phyloP scores from a whole-genome alignment of 1,140 invertebrate genomes.

The Drosophila kikkawai region DNA sequence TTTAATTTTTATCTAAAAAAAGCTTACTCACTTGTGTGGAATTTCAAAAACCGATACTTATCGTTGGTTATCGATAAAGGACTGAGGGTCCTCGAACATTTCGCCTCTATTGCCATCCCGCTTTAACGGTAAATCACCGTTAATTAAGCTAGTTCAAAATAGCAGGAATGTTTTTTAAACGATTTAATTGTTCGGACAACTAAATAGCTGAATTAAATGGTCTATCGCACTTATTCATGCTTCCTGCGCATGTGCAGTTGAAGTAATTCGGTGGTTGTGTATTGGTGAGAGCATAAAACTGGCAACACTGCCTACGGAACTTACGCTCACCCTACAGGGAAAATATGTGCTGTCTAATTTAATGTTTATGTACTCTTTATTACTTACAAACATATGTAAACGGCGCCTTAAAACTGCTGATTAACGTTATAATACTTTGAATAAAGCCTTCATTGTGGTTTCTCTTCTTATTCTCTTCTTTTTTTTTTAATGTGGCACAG shows the following conservation, averaged over 20 bases:
- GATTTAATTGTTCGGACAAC: slow-evolving; percentile 14
- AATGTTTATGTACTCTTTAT: not conserved
- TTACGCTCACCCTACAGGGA: not conserved
- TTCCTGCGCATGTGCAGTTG: slow-evolving; percentile 75
- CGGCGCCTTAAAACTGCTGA: not conserved
- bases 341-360: no score
- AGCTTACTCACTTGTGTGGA: not conserved
- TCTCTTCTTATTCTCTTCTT: not conserved
- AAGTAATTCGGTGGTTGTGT: slow-evolving; percentile 37
- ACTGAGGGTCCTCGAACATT: not conserved
- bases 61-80: slow-evolving; percentile 21
- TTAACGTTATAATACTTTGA: not conserved
- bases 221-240: slow-evolving; percentile 21
- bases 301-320: slow-evolving; percentile 20
- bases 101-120: not conserved
- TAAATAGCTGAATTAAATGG: slow-evolving; percentile 28
- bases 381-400: not conserved
- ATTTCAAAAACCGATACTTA: slow-evolving; percentile 13
- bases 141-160: slow-evolving; percentile 3
- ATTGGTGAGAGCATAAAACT: slow-evolving; percentile 48
- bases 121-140: not conserved
- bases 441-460: not conserved
- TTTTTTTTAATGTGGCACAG: not conserved
- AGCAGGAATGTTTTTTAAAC: not conserved
- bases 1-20: not conserved